Evolutionary conservation across 1,140 invertebrate genomes (phyloP).

Genomic region (Trichogramma pretiosum): DNA sequence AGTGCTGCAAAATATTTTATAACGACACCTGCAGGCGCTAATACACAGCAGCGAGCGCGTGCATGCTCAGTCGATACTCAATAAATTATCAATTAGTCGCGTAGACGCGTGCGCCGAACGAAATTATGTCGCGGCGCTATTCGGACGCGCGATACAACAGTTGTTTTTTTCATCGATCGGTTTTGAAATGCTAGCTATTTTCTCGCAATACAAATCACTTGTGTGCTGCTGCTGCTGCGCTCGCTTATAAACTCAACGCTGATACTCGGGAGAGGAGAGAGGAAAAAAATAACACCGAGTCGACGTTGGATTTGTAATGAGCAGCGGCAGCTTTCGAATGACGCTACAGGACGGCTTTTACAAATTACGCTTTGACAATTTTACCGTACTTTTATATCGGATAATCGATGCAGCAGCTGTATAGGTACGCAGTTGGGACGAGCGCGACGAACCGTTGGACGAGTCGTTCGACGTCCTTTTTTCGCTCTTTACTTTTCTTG

Average conservation of each 20-base stretch:
- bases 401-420: too few species aligned
- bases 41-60: too few species aligned
- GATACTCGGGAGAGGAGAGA: background rate
- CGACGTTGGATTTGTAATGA: too few species aligned
- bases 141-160: too few species aligned
- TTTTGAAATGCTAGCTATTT: too few species aligned
- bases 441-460: too few species aligned
- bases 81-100: constrained; percentile 20
- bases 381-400: constrained; percentile 16
- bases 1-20: constrained; percentile 21
- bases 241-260: constrained; percentile 5
- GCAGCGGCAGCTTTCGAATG: too few species aligned
- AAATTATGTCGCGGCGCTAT: constrained; percentile 10
- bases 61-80: constrained; percentile 1
- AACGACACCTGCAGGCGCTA: constrained; percentile 17
- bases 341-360: constrained; percentile 17
- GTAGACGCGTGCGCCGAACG: background rate
- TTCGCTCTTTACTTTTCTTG: too few species aligned
- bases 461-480: too few species aligned
- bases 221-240: background rate
- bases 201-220: constrained; percentile 12
- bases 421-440: too few species aligned
- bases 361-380: constrained; percentile 19
- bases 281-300: background rate
- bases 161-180: too few species aligned